Evolutionary conservation across 2,888 invertebrate species (phyloP), one percentile per base, ranked within the genome.

Genomic region (Troglohyphantes excavatus): DNA sequence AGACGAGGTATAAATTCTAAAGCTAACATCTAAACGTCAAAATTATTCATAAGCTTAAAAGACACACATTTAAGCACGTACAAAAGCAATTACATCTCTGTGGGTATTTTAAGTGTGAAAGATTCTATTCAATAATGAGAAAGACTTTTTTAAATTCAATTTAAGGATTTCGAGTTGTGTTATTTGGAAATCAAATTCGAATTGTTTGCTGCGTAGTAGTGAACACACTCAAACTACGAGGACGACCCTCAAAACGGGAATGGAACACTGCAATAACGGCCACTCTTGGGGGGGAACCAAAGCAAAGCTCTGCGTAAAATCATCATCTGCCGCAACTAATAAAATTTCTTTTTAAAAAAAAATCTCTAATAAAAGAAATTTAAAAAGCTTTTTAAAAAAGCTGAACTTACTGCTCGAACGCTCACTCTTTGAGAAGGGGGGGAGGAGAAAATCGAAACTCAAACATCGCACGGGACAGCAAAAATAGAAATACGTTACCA

Each of bases 401-500:
- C n/a, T n/a, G n/a, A n/a, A n/a, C n/a, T n/a, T n/a, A n/a, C n/a
- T n/a, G n/a, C n/a, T n/a, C n/a, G n/a, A n/a, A n/a, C n/a, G n/a
- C n/a, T n/a, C n/a, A n/a, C n/a, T n/a, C n/a, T n/a, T n/a, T n/a
- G n/a, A n/a, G n/a, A n/a, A n/a, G n/a, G n/a, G n/a, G n/a, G n/a
- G 26, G 27, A 23, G 9, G 7, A 2, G 9, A 65, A 19, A 17
- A 17, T n/a, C 33, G 68, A 33, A 19, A 33, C 29, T 7, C 29
- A 33, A 33, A 17, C 17, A 11, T 68, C 68, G 19, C 26, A 26
- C 53, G 29, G 26, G 9, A 19, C 27, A 6, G 17, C 9, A 53
- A 17, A 78, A 65, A 63, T 5, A 65, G 39, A 46, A 75, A 53
- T 29, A 73, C 79, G n/a, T 81, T 79, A 65, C 73, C 72, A 26